Evolutionary conservation across 2,113 vertebrate genomes (phyloP).

Genomic region (Nematolebias whitei): DNA sequence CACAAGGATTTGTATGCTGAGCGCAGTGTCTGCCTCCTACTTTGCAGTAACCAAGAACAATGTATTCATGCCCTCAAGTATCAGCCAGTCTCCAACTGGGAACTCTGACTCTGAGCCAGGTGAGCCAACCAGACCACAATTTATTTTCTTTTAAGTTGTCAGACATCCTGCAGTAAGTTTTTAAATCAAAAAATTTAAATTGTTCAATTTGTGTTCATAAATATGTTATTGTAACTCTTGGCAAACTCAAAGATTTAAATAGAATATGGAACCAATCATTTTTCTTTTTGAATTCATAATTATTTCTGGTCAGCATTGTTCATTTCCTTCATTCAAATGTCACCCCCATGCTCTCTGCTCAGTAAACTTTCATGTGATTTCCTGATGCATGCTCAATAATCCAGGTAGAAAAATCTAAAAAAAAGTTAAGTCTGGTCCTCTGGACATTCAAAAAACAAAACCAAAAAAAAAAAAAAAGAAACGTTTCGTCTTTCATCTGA

Average conservation of each 20-base stretch:
- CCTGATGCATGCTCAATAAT: no score
- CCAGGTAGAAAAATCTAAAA: no score
- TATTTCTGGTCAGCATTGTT: slow-evolving; percentile 1
- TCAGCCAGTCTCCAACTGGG: slow-evolving; percentile 91
- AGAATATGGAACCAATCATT: background rate
- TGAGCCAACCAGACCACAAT: slow-evolving; percentile 67
- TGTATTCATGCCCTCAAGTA: slow-evolving; percentile 95
- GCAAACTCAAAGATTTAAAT: background rate
- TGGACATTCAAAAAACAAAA: no score
- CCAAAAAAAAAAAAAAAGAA: no score
- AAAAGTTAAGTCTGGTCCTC: no score
- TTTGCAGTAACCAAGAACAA: slow-evolving; percentile 93
- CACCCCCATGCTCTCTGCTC: background rate
- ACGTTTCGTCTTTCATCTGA: no score
- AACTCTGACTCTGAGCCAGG: slow-evolving; percentile 96
- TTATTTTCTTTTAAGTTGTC: slow-evolving; percentile 22
- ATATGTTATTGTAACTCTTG: background rate
- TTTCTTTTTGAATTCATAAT: no score
- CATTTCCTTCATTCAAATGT: slow-evolving; percentile 1
- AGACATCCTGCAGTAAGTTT: slow-evolving; percentile 4
- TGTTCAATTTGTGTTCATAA: background rate
- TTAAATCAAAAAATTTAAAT: background rate
- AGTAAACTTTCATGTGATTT: background rate
- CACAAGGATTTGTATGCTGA: slow-evolving; percentile 67
- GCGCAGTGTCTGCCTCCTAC: slow-evolving; percentile 54